Evolutionary conservation across 2,113 vertebrate species (phyloP), one percentile per base, ranked within the genome.

Genomic region (Nestor notabilis): DNA sequence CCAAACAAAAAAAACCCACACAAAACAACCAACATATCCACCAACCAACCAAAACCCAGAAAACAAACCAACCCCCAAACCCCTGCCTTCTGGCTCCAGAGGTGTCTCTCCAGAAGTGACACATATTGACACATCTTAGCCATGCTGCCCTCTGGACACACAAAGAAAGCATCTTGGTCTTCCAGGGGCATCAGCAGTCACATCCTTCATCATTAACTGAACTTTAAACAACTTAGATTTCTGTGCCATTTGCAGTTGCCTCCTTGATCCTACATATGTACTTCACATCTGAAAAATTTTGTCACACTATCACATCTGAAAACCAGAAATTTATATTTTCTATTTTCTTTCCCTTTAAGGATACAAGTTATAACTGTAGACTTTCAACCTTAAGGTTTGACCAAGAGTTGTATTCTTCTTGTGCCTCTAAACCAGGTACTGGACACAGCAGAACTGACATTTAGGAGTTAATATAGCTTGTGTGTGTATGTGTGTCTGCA

Each of bases 381-480:
- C 27, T 83, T 89, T 58, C 50, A 65, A 46, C 27, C 47, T 39
- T 58, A 46, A 74, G 43, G 20, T 66, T 93, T 68, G 14, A 82
- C 47, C 14, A 85, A 75, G 44, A 65, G 20, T 24, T 78, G 29
- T 43, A 58, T 55, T 81, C 44, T 74, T 69, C 60, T 50, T 55
- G 21, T 81, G 55, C 20, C 9, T 69, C 44, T 90, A 80, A 93
- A 83, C 6, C 60, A 93, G 85, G 80, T 88, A 55, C 63, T 78
- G 81, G 90, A 91, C 70, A 77, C 8, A 83, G 66, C 18, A 68
- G 79, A 95, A 95, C 55, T 86, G 87, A 79, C 63, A 81, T 61
- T 92, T 94, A 95, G 87, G 97, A 97, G 96, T 94, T 97, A 97
- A 96, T 89, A 90, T 11, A 75, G 83, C 79, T 94, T 35, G 65